Evolutionary conservation across 2,888 invertebrate genomes (phyloP), one percentile per base, ranked within the genome.

Genomic region (Stomorhina lunata): DNA sequence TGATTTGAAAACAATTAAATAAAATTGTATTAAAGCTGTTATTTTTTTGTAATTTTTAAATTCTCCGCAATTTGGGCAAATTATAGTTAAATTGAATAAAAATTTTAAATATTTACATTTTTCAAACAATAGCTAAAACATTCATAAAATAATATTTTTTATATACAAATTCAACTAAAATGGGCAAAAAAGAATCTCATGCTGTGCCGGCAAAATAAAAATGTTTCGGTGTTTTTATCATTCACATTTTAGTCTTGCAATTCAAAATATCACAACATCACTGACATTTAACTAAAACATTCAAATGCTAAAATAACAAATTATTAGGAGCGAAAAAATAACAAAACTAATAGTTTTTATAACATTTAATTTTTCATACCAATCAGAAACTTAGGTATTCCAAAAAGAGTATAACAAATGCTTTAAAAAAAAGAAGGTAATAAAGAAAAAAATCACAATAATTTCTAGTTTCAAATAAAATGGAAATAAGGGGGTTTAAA

Each of bases 401-500:
- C 82, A 84, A 86, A 88, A 88, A 89, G 87, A 88, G 89, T 89
- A 89, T 89, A 88, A 89, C 90, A 89, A 89, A 89, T 87, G 69
- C 82, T 82, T 82, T n/a, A n/a, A 59, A 82, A 82, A 68, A 84
- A 84, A 85, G 78, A 71, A 71, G 84, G 84, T 84, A 84, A 53
- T 53, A 73, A 77, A 84, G 80, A 78, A 53, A 68, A 63, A 81
- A 68, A 80, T 80, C 87, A 87, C 87, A 87, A 88, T 87, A 87
- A 87, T 87, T 86, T 87, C 84, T 73, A 68, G 55, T 37, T 71
- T 55, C 17, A 71, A 61, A 66, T 37, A 10, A 66, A 61, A 27
- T 61, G n/a, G 22, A 25, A 69, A 68, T 37, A 45, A n/a, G n/a
- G n/a, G n/a, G n/a, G n/a, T n/a, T n/a, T n/a, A n/a, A n/a, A n/a